Conservation (phyloP, 2,888 invertebrate species). For the Camponotus fellah region DNA sequence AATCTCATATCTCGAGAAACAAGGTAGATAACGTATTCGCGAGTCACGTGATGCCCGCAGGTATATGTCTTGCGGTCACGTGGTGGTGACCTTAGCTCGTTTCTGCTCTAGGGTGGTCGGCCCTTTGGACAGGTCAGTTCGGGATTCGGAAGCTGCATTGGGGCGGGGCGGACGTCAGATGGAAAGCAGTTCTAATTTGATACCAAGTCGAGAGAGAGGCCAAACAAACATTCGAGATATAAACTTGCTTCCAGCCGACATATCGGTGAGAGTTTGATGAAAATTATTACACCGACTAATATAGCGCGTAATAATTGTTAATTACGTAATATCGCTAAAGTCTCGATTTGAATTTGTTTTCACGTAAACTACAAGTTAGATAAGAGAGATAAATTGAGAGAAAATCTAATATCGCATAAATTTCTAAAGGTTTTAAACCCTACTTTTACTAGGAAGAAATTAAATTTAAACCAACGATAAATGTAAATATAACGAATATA, state of each 20-base stretch:
- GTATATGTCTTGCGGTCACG: slow-evolving; percentile 52
- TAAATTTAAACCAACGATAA: slow-evolving; percentile 22
- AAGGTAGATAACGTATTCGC: slow-evolving; percentile 37
- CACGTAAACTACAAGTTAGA: neutral
- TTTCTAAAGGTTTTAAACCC: neutral
- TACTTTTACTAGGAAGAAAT: neutral
- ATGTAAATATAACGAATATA: slow-evolving; percentile 15
- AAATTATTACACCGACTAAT: slow-evolving; percentile 16
- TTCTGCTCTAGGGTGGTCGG: slow-evolving; percentile 62
- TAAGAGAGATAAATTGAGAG: neutral
- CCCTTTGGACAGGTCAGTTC: slow-evolving; percentile 77
- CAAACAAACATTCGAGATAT: slow-evolving; percentile 76
- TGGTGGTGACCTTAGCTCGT: slow-evolving; percentile 52
- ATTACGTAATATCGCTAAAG: neutral
- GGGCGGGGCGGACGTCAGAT: slow-evolving; percentile 85
- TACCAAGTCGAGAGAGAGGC: slow-evolving; percentile 83
- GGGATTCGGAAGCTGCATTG: slow-evolving; percentile 80
- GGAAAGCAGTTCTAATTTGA: slow-evolving; percentile 86
- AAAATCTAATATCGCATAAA: neutral
- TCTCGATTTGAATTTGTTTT: neutral
- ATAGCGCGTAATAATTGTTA: neutral
- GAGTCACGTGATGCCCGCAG: slow-evolving; percentile 47
- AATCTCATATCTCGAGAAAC: neutral
- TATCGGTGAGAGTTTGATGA: slow-evolving; percentile 19
- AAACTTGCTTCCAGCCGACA: slow-evolving; percentile 27